Evolutionary conservation across 2,113 vertebrate genomes (phyloP).

Genomic region (Pycnonotus jocosus): DNA sequence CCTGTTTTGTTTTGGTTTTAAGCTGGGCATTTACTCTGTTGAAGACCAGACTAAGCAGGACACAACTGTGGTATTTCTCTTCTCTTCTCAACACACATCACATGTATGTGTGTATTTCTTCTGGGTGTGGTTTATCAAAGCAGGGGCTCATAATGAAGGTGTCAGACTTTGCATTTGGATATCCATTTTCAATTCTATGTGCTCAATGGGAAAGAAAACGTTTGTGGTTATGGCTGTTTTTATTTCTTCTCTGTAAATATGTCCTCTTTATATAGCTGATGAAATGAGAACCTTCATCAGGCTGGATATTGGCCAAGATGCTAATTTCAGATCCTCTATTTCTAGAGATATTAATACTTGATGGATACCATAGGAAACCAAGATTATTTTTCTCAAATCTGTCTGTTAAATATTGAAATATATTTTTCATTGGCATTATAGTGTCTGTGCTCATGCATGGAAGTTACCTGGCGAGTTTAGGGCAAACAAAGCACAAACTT

Average conservation of each 20-base stretch:
- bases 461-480: not conserved
- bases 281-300: not conserved
- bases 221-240: not conserved
- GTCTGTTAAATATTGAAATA: not conserved
- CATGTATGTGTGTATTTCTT: not conserved
- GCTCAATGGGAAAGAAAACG: not conserved
- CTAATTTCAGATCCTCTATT: not conserved
- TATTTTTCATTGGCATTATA: not conserved
- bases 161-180: not conserved
- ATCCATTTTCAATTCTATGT: not conserved
- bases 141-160: not conserved
- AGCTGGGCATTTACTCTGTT: accelerated
- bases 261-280: not conserved
- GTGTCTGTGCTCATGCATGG: not conserved
- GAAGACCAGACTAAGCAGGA: not conserved
- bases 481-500: not conserved
- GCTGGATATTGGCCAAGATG: not conserved
- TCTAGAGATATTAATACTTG: not conserved
- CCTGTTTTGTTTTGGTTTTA: not conserved
- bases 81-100: not conserved
- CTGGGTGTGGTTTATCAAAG: not conserved
- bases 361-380: not conserved
- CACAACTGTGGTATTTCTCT: not conserved
- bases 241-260: not conserved
- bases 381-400: not conserved